Evolutionary conservation across 2,797 vertebrate genomes (phyloP).

Genomic region (Girardinus metallicus): DNA sequence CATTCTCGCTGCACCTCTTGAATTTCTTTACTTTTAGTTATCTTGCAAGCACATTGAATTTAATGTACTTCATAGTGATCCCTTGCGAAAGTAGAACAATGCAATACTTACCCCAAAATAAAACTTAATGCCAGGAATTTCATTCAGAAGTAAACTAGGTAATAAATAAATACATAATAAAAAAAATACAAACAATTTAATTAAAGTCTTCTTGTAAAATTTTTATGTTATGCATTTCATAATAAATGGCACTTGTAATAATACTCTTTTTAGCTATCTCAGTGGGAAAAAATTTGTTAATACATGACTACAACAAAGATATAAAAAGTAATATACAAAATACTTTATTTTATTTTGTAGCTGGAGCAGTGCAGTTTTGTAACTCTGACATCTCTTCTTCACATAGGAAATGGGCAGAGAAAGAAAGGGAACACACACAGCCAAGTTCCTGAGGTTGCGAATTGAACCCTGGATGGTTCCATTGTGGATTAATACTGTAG

Average conservation of each 20-base stretch:
- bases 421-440: not conserved
- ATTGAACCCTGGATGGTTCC: not conserved
- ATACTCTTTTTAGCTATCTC: constrained; percentile 21
- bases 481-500: not conserved
- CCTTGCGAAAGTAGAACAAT: not conserved
- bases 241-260: not conserved
- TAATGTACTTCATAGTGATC: not conserved
- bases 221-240: not conserved
- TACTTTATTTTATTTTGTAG: not conserved
- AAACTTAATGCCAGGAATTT: not conserved
- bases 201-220: not conserved
- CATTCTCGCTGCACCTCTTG: not conserved
- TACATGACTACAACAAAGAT: constrained; percentile 32
- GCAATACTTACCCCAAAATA: not conserved
- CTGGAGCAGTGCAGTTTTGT: not conserved
- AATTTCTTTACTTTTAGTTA: not conserved
- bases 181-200: not conserved
- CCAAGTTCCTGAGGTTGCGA: not conserved
- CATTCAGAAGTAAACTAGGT: not conserved
- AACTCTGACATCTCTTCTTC: not conserved
- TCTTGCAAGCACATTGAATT: not conserved
- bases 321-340: constrained; percentile 10
- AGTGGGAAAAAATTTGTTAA: constrained; percentile 44
- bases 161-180: not conserved
- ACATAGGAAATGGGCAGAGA: not conserved